A percentile compares a stretch with the other conserved stretches of the same genome.
phyloP scores from a whole-genome alignment of 2,888 invertebrate genomes.

The Agonopterix alstromeriana region DNA sequence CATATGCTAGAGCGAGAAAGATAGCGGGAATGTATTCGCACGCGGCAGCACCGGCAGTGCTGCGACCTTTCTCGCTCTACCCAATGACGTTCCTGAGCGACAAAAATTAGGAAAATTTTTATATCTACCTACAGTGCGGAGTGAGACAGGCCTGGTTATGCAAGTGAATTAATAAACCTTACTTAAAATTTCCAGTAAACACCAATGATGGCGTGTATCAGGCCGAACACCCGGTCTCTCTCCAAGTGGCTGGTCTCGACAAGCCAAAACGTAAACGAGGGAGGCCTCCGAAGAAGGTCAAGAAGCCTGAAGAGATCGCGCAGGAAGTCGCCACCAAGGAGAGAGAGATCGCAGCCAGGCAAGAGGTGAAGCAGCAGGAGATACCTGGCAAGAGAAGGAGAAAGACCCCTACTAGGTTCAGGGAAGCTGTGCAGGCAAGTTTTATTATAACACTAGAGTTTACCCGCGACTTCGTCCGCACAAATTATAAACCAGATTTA shows the following conservation, averaged over 20 bases:
- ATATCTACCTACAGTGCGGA: too few species aligned
- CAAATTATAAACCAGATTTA: too few species aligned
- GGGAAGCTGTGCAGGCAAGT: conserved; percentile 78
- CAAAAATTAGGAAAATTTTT: too few species aligned
- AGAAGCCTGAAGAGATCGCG: conserved; percentile 49
- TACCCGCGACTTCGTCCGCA: too few species aligned
- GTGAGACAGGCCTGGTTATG: too few species aligned
- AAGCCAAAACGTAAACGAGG: conserved; percentile 83
- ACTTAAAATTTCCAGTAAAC: conserved; percentile 57
- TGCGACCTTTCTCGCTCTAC: too few species aligned
- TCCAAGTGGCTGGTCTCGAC: conserved; percentile 80
- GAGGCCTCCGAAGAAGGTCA: conserved; percentile 79
- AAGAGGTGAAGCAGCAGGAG: conserved; percentile 45
- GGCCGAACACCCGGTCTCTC: conserved; percentile 79
- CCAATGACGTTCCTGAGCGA: too few species aligned
- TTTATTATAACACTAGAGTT: too few species aligned
- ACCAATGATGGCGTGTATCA: conserved; percentile 79
- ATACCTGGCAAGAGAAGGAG: conserved; percentile 78
- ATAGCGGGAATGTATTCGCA: too few species aligned
- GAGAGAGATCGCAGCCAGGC: conserved; percentile 22
- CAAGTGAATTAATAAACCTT: too few species aligned
- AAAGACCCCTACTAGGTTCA: conserved; percentile 79
- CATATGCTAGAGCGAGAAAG: too few species aligned
- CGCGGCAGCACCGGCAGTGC: too few species aligned
- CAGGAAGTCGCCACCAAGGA: conserved; percentile 33